Conservation (phyloP, 2,797 vertebrate genomes). For the Platalea minor region DNA sequence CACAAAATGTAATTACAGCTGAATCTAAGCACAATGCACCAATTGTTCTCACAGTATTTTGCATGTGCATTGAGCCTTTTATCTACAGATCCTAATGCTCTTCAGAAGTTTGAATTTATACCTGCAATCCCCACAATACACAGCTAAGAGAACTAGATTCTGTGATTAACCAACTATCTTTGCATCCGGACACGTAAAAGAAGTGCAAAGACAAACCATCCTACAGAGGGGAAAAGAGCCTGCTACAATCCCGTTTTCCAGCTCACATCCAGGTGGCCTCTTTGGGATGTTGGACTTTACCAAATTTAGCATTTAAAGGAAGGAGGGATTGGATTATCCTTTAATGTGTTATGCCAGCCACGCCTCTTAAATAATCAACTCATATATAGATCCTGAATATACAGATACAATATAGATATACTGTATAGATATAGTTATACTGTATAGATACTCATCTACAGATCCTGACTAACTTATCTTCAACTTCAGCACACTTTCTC, state of each 20-base stretch:
- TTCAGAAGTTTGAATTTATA: not conserved
- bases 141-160: not conserved
- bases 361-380: not conserved
- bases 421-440: not conserved
- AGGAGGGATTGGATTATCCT: not conserved
- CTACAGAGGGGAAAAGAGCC: not conserved
- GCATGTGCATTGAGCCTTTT: not conserved
- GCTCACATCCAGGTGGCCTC: not conserved
- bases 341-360: accelerated
- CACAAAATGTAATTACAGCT: not conserved
- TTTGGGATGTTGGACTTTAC: not conserved
- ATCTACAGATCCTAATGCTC: not conserved
- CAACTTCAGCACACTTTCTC: not conserved
- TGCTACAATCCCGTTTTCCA: not conserved
- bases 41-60: not conserved
- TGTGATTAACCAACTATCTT: not conserved
- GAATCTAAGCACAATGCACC: not conserved
- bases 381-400: not conserved
- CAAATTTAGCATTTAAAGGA: not conserved
- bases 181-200: not conserved
- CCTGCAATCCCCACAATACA: not conserved
- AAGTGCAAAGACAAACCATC: not conserved
- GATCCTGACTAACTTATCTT: not conserved
- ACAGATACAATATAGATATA: not conserved
- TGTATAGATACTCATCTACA: not conserved